phyloP scores from a whole-genome alignment of 1,140 invertebrate genomes.

The Apis dorsata region DNA sequence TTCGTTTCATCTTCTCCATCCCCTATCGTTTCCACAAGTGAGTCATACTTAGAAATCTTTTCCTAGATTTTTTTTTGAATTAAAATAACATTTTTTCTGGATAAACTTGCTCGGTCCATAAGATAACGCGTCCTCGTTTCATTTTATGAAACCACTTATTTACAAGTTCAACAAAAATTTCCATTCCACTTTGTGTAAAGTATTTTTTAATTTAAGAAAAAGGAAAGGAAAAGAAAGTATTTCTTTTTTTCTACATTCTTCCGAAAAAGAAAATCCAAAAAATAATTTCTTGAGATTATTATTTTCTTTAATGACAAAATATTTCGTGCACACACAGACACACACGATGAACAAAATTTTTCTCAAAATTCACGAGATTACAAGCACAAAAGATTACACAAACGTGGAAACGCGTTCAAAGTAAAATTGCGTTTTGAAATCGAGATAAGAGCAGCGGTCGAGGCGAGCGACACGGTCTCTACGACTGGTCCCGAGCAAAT shows the following conservation, averaged over 20 bases:
- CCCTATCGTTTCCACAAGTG: neutral
- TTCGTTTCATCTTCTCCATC: neutral
- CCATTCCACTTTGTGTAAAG: neutral
- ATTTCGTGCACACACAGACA: no score
- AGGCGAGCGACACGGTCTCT: conserved; percentile 6
- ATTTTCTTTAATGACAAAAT: no score
- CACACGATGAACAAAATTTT: no score
- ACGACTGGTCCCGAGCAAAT: conserved; percentile 27
- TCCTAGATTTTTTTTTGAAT: no score
- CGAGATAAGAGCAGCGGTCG: conserved; percentile 24
- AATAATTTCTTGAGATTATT: no score
- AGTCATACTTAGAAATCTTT: neutral
- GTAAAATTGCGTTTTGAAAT: neutral
- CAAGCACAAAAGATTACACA: no score
- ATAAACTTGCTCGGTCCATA: neutral
- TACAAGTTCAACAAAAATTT: neutral
- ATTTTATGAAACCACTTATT: neutral
- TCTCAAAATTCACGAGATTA: neutral
- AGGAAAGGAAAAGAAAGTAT: no score
- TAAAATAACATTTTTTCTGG: neutral
- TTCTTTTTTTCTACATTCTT: no score
- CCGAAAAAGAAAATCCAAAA: no score
- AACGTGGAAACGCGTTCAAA: neutral
- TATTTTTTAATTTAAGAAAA: no score
- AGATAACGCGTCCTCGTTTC: neutral